Evolutionary conservation across 2,888 invertebrate species (phyloP).

Genomic region (Andrena fulva): DNA sequence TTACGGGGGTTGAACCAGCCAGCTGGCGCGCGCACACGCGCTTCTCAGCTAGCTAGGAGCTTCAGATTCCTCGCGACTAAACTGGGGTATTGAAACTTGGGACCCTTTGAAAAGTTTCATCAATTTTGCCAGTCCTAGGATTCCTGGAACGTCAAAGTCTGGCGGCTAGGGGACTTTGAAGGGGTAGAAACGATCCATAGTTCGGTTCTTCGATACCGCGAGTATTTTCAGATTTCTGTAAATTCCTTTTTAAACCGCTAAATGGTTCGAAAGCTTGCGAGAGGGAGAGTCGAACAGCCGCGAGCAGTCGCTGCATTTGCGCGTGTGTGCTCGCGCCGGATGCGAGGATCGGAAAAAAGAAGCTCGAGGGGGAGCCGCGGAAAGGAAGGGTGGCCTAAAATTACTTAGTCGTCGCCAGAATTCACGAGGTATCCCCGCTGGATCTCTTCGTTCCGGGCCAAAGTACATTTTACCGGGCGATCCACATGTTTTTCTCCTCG

Average conservation of each 20-base stretch:
- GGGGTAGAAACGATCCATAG: too few relatives aligned
- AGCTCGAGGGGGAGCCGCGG: conserved; percentile 28
- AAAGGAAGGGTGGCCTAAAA: conserved; percentile 69
- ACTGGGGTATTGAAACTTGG: neutral
- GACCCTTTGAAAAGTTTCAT: conserved; percentile 1
- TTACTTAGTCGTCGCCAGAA: conserved; percentile 61
- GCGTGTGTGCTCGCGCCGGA: conserved; percentile 52
- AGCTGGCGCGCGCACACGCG: conserved; percentile 5
- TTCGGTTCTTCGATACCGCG: neutral
- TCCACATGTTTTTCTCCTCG: neutral
- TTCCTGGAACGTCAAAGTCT: neutral
- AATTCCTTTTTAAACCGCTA: neutral
- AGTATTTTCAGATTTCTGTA: neutral
- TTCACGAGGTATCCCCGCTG: conserved; percentile 6
- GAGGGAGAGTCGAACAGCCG: neutral
- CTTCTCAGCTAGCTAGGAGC: too few relatives aligned
- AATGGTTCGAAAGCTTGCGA: neutral
- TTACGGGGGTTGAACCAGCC: conserved; percentile 21
- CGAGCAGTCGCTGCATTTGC: neutral
- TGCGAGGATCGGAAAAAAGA: conserved; percentile 59
- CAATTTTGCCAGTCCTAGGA: neutral
- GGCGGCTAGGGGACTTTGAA: too few relatives aligned
- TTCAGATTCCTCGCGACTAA: too few relatives aligned
- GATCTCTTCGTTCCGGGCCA: conserved; percentile 21
- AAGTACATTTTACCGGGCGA: conserved; percentile 22